A percentile compares a stretch with the other conserved stretches of the same genome.
Conservation (phyloP, 2,888 invertebrate genomes). For the Rhopalosiphum nymphaeae region DNA sequence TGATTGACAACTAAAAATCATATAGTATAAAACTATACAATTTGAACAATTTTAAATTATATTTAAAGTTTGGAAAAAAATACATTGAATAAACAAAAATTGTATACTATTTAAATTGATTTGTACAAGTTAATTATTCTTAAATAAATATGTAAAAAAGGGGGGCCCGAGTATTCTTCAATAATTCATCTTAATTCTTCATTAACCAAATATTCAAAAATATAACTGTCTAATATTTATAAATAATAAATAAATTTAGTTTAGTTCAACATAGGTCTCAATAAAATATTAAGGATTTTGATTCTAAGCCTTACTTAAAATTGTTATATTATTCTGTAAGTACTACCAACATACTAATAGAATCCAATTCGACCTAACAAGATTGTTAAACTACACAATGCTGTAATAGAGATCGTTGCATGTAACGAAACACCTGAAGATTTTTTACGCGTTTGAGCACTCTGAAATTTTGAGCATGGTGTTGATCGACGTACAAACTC, state of each 20-base stretch:
- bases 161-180: background rate
- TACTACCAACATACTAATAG: background rate
- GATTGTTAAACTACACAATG: slow-evolving; percentile 30
- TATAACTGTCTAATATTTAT: background rate
- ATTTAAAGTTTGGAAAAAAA: background rate
- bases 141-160: background rate
- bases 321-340: slow-evolving; percentile 24
- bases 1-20: background rate
- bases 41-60: background rate
- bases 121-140: background rate
- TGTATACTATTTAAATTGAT: background rate
- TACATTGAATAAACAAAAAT: background rate
- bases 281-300: slow-evolving; percentile 35
- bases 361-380: slow-evolving; percentile 42
- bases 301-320: slow-evolving; percentile 32
- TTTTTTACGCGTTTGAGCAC: background rate
- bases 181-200: background rate
- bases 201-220: background rate
- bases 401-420: slow-evolving; percentile 30
- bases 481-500: slow-evolving; percentile 79
- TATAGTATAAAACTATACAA: background rate
- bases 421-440: slow-evolving; percentile 11
- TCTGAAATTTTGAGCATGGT: slow-evolving; percentile 74
- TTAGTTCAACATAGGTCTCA: slow-evolving; percentile 15
- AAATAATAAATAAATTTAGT: background rate